phyloP scores from a whole-genome alignment of 2,888 invertebrate genomes.

The Actias luna region DNA sequence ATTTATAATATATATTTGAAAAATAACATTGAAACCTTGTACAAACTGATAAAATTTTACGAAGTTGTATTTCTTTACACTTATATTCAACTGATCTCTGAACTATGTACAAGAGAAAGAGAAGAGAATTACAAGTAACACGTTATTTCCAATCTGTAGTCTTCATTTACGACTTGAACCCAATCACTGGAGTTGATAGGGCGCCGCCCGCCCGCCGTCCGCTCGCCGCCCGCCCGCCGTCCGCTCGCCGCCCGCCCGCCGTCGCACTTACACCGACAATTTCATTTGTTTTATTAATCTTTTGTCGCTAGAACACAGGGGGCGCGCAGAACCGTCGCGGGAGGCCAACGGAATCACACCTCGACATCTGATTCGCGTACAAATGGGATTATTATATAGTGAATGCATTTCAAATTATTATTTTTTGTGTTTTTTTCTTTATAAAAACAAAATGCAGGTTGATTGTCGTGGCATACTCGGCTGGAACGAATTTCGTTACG shows the following conservation, averaged over 20 bases:
- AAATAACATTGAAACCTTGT: too few species aligned
- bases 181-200: not conserved
- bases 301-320: conserved; percentile 25
- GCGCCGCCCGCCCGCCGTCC: not conserved
- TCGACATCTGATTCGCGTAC: conserved; percentile 4
- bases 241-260: not conserved
- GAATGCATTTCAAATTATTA: conserved; percentile 21
- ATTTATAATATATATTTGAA: too few species aligned
- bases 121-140: not conserved
- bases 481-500: too few species aligned
- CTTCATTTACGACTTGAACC: not conserved
- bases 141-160: not conserved
- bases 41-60: too few species aligned
- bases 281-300: conserved; percentile 64
- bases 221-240: not conserved
- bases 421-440: not conserved
- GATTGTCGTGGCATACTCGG: too few species aligned
- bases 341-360: not conserved
- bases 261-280: conserved; percentile 30
- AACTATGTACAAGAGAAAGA: not conserved
- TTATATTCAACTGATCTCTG: not conserved
- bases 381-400: conserved; percentile 10
- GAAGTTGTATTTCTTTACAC: too few species aligned
- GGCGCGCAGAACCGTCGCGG: not conserved
- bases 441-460: too few species aligned